Conservation (phyloP, 2,888 invertebrate genomes). For the Polyommatus iphigenia region DNA sequence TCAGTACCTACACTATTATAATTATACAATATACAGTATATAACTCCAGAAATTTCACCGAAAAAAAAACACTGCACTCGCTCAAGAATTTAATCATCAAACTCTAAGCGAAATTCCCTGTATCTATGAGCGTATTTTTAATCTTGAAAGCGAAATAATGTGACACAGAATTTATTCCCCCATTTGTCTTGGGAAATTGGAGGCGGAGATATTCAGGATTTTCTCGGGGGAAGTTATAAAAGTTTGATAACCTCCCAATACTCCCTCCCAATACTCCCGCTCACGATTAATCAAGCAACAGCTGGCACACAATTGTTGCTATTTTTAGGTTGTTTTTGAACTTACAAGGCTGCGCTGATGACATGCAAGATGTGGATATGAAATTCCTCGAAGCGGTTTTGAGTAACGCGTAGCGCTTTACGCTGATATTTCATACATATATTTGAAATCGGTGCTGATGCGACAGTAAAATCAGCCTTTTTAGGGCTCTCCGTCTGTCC, state of each 20-base stretch:
- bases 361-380: too few relatives aligned
- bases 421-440: too few relatives aligned
- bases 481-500: too few relatives aligned
- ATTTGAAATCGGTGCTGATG: too few relatives aligned
- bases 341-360: too few relatives aligned
- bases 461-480: too few relatives aligned
- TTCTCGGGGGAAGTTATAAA: conserved; percentile 21
- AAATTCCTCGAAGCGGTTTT: too few relatives aligned
- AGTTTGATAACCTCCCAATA: conserved; percentile 5
- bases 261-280: not conserved
- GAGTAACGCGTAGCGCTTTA: too few relatives aligned
- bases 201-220: conserved; percentile 11
- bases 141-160: not conserved
- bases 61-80: not conserved
- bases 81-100: not conserved
- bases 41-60: too few relatives aligned
- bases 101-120: not conserved
- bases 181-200: conserved; percentile 23
- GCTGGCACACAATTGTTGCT: not conserved
- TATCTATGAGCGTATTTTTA: not conserved
- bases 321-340: not conserved
- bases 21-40: too few relatives aligned
- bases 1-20: too few relatives aligned
- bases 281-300: conserved; percentile 7
- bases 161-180: conserved; percentile 18